phyloP scores from a whole-genome alignment of 2,797 vertebrate genomes.

The Esox lucius region DNA sequence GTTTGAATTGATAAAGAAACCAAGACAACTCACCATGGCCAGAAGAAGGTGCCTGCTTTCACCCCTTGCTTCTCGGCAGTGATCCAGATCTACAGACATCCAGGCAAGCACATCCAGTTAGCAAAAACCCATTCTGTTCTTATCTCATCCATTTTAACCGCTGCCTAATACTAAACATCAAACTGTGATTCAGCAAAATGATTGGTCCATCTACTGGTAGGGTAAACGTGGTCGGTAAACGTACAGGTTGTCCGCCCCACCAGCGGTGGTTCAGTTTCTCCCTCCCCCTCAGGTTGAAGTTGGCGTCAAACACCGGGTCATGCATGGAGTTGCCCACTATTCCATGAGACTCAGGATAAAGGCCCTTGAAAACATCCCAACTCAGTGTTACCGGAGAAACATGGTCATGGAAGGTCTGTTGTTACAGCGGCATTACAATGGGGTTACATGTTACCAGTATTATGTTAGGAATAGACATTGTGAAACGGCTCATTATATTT shows the following conservation, averaged over 20 bases:
- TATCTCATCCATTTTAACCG: neutral
- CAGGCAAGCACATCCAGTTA: neutral
- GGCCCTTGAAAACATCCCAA: constrained; percentile 75
- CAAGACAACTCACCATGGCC: constrained; percentile 89
- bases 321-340: constrained; percentile 98
- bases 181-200: neutral
- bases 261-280: constrained; percentile 98
- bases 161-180: neutral
- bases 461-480: neutral
- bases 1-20: neutral
- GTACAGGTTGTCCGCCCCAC: constrained; percentile 98
- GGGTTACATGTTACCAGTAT: neutral
- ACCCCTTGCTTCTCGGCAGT: constrained; percentile 93
- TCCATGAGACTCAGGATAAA: constrained; percentile 97
- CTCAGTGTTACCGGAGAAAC: neutral
- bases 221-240: no score
- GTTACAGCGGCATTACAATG: neutral
- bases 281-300: constrained; percentile 87
- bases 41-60: constrained; percentile 96
- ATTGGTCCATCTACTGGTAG: neutral
- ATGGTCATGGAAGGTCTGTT: neutral
- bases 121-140: neutral
- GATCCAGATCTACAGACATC: constrained; percentile 88
- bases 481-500: neutral
- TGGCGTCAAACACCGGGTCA: constrained; percentile 94